Percentiles rank a stretch among this genome's conserved stretches.
These are phyloP conservation scores for Cloeon dipterum DNA, from an alignment of 2,888 invertebrate genomes.

Conservation along the genomic window DNA sequence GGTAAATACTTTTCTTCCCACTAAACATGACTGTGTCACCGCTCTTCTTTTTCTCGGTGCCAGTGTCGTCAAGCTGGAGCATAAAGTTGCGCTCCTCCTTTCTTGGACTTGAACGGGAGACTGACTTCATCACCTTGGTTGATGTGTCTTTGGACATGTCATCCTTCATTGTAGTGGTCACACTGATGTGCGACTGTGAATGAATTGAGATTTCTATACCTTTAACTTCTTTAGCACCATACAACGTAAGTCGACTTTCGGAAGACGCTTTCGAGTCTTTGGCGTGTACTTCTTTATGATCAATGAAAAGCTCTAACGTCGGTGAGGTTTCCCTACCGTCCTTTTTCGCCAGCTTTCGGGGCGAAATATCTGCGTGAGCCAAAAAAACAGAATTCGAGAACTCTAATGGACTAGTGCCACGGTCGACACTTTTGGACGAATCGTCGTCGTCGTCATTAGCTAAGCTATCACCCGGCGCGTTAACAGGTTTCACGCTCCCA, in stretches of 20 bases:
- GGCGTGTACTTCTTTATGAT: constrained; percentile 26
- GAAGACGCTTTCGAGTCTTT: constrained; percentile 25
- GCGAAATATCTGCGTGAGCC: too few relatives aligned
- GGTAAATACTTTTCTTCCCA: constrained; percentile 24
- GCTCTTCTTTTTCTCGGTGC: constrained; percentile 12
- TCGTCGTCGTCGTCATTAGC: neutral
- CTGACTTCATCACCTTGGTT: too few relatives aligned
- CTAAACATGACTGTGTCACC: constrained; percentile 27
- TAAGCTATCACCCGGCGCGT: too few relatives aligned
- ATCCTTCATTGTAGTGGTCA: constrained; percentile 22
- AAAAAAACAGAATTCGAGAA: too few relatives aligned
- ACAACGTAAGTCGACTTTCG: constrained; percentile 26
- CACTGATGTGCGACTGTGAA: constrained; percentile 27
- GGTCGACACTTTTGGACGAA: constrained; percentile 8
- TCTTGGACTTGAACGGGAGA: too few relatives aligned
- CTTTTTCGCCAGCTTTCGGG: neutral
- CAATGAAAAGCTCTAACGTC: constrained; percentile 25
- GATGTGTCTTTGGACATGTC: too few relatives aligned
- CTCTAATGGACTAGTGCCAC: constrained; percentile 21
- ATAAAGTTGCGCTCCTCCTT: neutral
- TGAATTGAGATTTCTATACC: constrained; percentile 24
- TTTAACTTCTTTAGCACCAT: constrained; percentile 23
- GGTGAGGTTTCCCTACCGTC: constrained; percentile 9
- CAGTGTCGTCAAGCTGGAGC: neutral
- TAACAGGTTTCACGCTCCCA: too few relatives aligned